These are phyloP conservation scores for Brevipalpus yothersi DNA, from an alignment of 1,140 invertebrate genomes.

Conservation along the genomic window DNA sequence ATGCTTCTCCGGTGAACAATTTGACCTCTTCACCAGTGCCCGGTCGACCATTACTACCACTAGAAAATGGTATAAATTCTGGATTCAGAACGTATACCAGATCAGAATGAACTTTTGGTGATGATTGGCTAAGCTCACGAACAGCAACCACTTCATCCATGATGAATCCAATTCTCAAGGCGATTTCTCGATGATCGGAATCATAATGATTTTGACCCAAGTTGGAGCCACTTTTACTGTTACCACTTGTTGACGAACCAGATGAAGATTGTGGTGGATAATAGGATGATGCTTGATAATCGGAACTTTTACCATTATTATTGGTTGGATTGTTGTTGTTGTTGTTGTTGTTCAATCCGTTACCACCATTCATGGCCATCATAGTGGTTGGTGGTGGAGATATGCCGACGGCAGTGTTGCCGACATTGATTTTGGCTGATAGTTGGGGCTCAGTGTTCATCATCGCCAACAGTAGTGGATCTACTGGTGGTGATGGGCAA, in stretches of 20 bases:
- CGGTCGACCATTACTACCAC: slow-evolving; percentile 16
- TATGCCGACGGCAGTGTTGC: not conserved
- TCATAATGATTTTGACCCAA: not conserved
- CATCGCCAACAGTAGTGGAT: not conserved
- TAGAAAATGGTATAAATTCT: slow-evolving; percentile 59
- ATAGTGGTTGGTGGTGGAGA: not conserved
- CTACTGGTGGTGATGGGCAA: slow-evolving; percentile 65
- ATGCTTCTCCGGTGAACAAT: slow-evolving; percentile 71
- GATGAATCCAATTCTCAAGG: slow-evolving; percentile 48
- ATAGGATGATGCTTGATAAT: not conserved
- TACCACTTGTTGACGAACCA: no score
- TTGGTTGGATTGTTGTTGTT: no score
- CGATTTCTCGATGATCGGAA: slow-evolving; percentile 15
- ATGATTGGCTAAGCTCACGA: slow-evolving; percentile 60
- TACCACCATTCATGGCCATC: not conserved
- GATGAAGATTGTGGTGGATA: not conserved
- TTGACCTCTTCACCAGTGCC: slow-evolving; percentile 30
- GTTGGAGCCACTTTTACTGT: not conserved
- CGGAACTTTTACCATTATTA: not conserved
- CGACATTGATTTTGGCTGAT: no score
- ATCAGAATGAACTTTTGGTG: slow-evolving; percentile 43
- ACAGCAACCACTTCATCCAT: slow-evolving; percentile 86
- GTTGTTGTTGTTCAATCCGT: not conserved
- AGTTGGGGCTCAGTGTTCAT: no score
- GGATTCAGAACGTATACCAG: slow-evolving; percentile 79